Evolutionary conservation across 2,113 vertebrate genomes (phyloP), one percentile per base, ranked within the genome.

Genomic region (Hiodon alosoides): DNA sequence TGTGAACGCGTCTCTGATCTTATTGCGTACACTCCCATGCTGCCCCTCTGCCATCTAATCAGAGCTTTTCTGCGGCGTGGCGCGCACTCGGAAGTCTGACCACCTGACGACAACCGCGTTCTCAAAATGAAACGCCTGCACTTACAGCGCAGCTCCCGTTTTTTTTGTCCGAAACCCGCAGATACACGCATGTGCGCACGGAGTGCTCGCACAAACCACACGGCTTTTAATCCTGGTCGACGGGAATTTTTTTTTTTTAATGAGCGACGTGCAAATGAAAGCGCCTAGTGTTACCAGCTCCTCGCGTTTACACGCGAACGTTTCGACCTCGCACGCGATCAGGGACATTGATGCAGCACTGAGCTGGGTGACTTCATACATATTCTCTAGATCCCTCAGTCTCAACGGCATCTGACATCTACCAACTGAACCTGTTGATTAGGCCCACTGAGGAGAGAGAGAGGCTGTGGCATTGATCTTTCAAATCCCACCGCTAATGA

Each of bases 11-110:
- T 73, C 17, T 65, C 9, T 46, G 17, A n/a, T 58, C 4, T 67
- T 48, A 6, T 50, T 47, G 70, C 8, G 11, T 6, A 13, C 31
- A 2, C 57, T 71, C 13, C 67, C 55, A 13, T n/a, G 46, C 9
- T 51, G 52, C 48, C 58, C 68, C 59, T 16, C 47, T 64, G 14
- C 75, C 11, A 65, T 71, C 68, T 65, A 71, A 76, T 76, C 68
- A 71, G 51, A 67, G 54, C 5, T 51, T 71, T 64, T 77, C 69
- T 52, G 61, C 11, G 16, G 71, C 31, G 14, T 75, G 46, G 60
- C 48, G 46, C 65, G 52, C 3, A 13, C 13, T 46, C 13, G 8
- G 51, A 57, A n/a, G 4, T 31, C 53, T 48, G 53, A 77, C 17
- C 69, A 50, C 51, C 46, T 31, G 31, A 31, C 46, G 5, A 53